These are phyloP conservation scores for Hyposoter didymator DNA, from an alignment of 2,888 invertebrate species.

Conservation along the genomic window DNA sequence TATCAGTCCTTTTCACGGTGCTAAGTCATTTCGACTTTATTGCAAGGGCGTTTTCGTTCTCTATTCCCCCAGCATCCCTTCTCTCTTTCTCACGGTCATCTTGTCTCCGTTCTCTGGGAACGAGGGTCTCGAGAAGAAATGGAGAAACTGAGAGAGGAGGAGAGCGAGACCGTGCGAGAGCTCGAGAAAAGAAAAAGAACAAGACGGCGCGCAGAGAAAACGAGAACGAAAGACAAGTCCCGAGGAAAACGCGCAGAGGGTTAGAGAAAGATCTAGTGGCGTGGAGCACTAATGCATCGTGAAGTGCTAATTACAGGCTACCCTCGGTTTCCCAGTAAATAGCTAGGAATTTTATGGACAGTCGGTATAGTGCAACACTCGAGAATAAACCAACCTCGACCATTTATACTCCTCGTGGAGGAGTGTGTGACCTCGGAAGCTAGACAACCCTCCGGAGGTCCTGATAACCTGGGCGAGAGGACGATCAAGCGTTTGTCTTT, in stretches of 20 bases:
- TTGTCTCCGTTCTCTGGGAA: constrained; percentile 46
- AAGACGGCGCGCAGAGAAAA: no score
- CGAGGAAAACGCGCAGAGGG: constrained; percentile 34
- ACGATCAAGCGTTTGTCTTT: constrained; percentile 22
- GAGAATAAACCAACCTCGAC: constrained; percentile 37
- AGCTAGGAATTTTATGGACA: constrained; percentile 79
- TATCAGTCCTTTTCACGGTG: constrained; percentile 66
- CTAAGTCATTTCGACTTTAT: constrained; percentile 80
- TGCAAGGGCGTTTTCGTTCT: constrained; percentile 77
- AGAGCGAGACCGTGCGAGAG: neutral
- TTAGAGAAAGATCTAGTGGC: constrained; percentile 43
- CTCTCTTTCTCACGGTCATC: constrained; percentile 42
- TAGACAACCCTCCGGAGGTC: constrained; percentile 20
- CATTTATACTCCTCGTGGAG: constrained; percentile 2
- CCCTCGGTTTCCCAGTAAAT: constrained; percentile 78
- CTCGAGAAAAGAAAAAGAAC: constrained; percentile 26
- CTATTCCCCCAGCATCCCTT: constrained; percentile 68
- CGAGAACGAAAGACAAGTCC: constrained; percentile 41
- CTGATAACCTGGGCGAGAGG: neutral
- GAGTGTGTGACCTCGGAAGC: constrained; percentile 19
- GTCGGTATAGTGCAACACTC: constrained; percentile 37
- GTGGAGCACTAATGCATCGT: constrained; percentile 81
- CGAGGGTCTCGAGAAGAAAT: constrained; percentile 29
- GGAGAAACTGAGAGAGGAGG: constrained; percentile 26
- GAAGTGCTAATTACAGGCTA: constrained; percentile 82